Base-by-base conservation (phyloP, 2,797 vertebrate genomes). In the Stomatorhinus walkeri region DNA sequence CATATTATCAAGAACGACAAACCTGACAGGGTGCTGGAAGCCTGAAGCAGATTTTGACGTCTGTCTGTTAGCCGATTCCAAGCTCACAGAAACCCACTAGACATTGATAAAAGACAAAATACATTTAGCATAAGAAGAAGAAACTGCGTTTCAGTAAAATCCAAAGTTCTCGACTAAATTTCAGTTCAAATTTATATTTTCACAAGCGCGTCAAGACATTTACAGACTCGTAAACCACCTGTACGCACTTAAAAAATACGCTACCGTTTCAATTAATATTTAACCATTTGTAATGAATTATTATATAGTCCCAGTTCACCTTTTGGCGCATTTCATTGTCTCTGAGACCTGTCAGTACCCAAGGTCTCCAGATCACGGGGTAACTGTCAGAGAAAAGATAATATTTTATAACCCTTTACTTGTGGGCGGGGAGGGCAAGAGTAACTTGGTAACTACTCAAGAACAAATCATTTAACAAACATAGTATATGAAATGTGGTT, bases 21-120 rank as follows among this genome's bases (percentile, higher is more conserved):
- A 96, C 96, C 96, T 96, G 52, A 96, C 96, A 76, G 96, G 96
- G 76, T 97, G 96, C 46, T 95, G 95, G 91, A 97, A 97, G 0
- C 94, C 95, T 36, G 95, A 93, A 40, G 93, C 94, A 85, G 92
- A 94, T 90, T 92, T 94, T 1, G 91, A 88, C 88, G 56, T 36
- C 28, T 54, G 68, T 28, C 46, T 90, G 2, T 24, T n/a, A n/a
- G 87, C 86, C 54, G 83, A 89, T 81, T 87, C 32, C 36, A 81
- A 4, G 84, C 83, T 88, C 87, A 61, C 86, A 59, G 91, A 68
- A 1, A 68, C 28, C 9, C 40, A 52, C 87, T 88, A 9, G 68
- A 84, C 51, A 59, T n/a, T 7, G 7, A 40, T 36, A 2, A 89
- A 89, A 24, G 46, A 46, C 0, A 46, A 87, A 52, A 43, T 24